A percentile compares a stretch with the other conserved stretches of the same genome.
Conservation (phyloP, 2,113 vertebrate species). For the Taurulus bubalis region DNA sequence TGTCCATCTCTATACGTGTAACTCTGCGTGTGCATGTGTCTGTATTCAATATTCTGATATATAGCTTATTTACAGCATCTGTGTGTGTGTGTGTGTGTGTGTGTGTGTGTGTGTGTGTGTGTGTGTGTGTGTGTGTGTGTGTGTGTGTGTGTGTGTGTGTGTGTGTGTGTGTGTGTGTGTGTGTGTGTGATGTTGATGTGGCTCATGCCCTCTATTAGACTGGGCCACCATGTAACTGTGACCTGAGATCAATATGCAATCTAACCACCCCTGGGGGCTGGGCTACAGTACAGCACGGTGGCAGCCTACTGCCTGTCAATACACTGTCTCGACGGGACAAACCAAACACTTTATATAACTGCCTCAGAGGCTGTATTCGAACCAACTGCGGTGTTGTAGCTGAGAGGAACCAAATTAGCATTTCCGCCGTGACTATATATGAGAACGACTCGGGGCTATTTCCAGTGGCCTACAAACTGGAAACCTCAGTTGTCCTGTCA, state of each 20-base stretch:
- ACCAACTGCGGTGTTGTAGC: conserved; percentile 1
- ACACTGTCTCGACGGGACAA: conserved; percentile 45
- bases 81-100: background rate
- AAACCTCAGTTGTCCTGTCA: conserved; percentile 21
- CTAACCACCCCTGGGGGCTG: conserved; percentile 75
- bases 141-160: background rate
- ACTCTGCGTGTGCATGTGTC: background rate
- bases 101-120: conserved; percentile 13
- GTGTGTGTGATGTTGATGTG: conserved; percentile 41
- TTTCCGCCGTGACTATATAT: conserved; percentile 12
- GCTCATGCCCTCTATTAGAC: conserved; percentile 71
- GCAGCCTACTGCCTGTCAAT: conserved; percentile 59
- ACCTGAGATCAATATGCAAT: conserved; percentile 82
- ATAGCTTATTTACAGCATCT: conserved; percentile 32
- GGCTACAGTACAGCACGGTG: conserved; percentile 38
- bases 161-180: background rate
- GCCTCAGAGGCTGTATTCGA: conserved; percentile 28
- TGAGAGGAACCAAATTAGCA: conserved; percentile 28
- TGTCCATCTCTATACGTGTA: background rate
- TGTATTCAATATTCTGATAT: background rate
- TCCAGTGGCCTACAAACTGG: conserved; percentile 52
- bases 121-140: conserved; percentile 7
- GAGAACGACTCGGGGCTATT: conserved; percentile 43
- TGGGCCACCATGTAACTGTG: conserved; percentile 73
- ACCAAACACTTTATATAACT: conserved; percentile 74